phyloP scores from a whole-genome alignment of 2,888 invertebrate genomes.

The Oegoconia quadripuncta region DNA sequence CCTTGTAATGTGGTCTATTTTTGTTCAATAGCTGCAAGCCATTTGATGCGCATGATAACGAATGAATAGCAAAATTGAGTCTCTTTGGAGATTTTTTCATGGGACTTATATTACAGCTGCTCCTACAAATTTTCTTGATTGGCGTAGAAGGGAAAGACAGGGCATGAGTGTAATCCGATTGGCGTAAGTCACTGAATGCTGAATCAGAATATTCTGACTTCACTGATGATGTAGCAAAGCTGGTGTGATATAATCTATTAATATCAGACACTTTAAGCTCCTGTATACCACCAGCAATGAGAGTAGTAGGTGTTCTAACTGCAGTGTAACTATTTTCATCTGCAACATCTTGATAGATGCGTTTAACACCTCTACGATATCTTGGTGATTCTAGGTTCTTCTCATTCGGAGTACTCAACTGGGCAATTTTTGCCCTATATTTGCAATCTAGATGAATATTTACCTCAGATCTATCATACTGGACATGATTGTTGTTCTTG shows the following conservation, averaged over 20 bases:
- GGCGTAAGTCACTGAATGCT: slow-evolving; percentile 21
- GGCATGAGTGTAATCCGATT: slow-evolving; percentile 33
- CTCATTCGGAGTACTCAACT: slow-evolving; percentile 15
- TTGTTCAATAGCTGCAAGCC: slow-evolving; percentile 39
- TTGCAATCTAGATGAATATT: slow-evolving; percentile 29
- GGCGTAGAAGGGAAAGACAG: slow-evolving; percentile 62
- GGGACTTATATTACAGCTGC: slow-evolving; percentile 52
- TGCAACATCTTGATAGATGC: slow-evolving; percentile 45
- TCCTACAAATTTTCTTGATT: slow-evolving; percentile 50
- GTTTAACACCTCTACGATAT: slow-evolving; percentile 51
- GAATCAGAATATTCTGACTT: slow-evolving; percentile 14
- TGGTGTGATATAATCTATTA: slow-evolving; percentile 12
- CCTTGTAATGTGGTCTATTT: slow-evolving; percentile 30
- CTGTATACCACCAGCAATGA: slow-evolving; percentile 61
- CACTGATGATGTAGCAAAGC: slow-evolving; percentile 14
- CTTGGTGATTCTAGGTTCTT: slow-evolving; percentile 41
- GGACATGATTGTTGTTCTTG: slow-evolving; percentile 46
- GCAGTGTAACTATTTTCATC: slow-evolving; percentile 34
- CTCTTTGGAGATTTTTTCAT: slow-evolving; percentile 53
- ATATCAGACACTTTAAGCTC: slow-evolving; percentile 58
- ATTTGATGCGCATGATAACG: slow-evolving; percentile 54
- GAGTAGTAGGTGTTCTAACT: slow-evolving; percentile 59
- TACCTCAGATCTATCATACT: slow-evolving; percentile 35
- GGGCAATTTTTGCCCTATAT: slow-evolving; percentile 21
- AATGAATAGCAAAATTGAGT: slow-evolving; percentile 58